Conservation (phyloP, 2,797 vertebrate species). For the Spondyliosoma cantharus region DNA sequence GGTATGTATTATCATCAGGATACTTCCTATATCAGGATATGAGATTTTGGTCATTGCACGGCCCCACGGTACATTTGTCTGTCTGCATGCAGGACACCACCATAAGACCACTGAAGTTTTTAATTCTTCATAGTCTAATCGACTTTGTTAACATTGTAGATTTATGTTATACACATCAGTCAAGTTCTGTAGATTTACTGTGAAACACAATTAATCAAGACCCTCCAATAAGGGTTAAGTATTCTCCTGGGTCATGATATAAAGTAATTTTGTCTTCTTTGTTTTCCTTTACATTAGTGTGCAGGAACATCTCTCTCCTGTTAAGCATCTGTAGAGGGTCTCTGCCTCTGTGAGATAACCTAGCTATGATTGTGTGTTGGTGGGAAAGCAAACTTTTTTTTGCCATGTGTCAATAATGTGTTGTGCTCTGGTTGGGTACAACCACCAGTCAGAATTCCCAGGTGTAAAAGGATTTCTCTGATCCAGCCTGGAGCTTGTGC, state of each 20-base stretch:
- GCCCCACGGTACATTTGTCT: neutral
- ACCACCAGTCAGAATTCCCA: conserved; percentile 56
- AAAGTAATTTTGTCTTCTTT: neutral
- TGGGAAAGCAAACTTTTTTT: neutral
- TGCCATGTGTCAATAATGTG: conserved; percentile 5
- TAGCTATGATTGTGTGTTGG: neutral
- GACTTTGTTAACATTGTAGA: neutral
- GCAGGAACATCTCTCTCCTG: neutral
- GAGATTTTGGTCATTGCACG: too few relatives aligned
- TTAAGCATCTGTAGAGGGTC: neutral
- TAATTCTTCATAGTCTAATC: neutral
- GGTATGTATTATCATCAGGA: too few relatives aligned
- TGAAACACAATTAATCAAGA: conserved; percentile 24
- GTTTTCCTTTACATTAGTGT: neutral
- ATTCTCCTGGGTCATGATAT: neutral
- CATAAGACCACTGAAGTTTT: neutral
- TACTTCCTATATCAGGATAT: too few relatives aligned
- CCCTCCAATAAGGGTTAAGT: neutral
- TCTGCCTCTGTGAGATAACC: neutral
- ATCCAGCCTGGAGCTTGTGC: conserved; percentile 48
- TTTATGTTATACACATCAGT: neutral
- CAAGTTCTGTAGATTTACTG: conserved; percentile 14
- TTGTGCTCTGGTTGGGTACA: conserved; percentile 1
- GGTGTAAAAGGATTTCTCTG: conserved; percentile 55
- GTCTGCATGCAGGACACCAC: neutral